Percentiles rank a stretch among this genome's conserved stretches.
Conservation (phyloP, 2,888 invertebrate species). For the Gymnosoma rotundatum region DNA sequence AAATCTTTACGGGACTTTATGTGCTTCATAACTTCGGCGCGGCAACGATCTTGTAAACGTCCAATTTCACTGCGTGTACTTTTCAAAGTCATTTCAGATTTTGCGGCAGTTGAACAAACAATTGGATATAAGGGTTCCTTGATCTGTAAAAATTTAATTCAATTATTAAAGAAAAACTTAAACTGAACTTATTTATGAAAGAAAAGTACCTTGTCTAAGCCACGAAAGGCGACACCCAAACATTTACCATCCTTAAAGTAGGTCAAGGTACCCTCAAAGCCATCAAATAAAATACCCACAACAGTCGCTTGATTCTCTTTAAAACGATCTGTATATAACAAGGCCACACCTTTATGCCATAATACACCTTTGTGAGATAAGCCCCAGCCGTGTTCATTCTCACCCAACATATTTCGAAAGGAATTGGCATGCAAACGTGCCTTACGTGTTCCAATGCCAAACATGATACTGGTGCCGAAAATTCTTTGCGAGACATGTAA, state of each 20-base stretch:
- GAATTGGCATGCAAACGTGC: conserved; percentile 85
- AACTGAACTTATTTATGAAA: background rate
- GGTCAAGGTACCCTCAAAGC: conserved; percentile 86
- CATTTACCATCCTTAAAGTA: conserved; percentile 88
- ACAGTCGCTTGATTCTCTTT: conserved; percentile 87
- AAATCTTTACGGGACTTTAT: conserved; percentile 83
- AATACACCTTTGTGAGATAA: conserved; percentile 87
- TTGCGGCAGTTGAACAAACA: conserved; percentile 88
- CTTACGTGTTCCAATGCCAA: conserved; percentile 84
- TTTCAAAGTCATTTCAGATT: conserved; percentile 88
- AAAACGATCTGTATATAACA: conserved; percentile 87
- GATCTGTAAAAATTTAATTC: conserved; percentile 75
- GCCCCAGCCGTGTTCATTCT: conserved; percentile 88
- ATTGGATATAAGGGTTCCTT: conserved; percentile 87
- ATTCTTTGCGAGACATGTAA: conserved; percentile 85
- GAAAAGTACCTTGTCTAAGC: conserved; percentile 83
- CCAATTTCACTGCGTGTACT: conserved; percentile 85
- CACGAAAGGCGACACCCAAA: conserved; percentile 88
- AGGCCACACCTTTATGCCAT: conserved; percentile 86
- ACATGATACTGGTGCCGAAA: conserved; percentile 90
- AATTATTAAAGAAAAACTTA: background rate
- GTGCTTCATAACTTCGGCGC: conserved; percentile 85
- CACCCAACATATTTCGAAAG: conserved; percentile 88
- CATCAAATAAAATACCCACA: conserved; percentile 87
- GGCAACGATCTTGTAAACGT: conserved; percentile 87